Conservation (phyloP, 2,888 invertebrate species). For the Caenorhabditis sp. region DNA sequence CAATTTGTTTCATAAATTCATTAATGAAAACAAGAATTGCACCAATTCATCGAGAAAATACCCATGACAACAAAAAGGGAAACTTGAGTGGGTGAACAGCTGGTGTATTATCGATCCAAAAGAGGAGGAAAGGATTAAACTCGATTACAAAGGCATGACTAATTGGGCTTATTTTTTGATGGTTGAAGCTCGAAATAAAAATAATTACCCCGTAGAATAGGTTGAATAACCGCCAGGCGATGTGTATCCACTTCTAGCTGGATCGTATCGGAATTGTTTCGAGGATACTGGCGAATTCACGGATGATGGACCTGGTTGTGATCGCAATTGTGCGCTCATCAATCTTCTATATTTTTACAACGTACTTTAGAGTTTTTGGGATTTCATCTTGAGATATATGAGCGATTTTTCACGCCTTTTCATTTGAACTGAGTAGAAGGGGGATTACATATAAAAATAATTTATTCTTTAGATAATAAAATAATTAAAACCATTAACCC, state of each 20-base stretch:
- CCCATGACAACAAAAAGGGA: too few species aligned
- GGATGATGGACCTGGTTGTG: conserved; percentile 45
- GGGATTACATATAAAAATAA: background rate
- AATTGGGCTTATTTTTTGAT: background rate
- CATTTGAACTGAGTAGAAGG: background rate
- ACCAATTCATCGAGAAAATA: too few species aligned
- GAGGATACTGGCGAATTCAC: conserved; percentile 28
- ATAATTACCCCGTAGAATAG: conserved; percentile 38
- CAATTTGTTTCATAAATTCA: background rate
- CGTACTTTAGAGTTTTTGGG: background rate
- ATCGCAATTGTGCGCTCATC: conserved; percentile 9
- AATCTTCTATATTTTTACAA: background rate
- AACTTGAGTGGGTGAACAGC: background rate
- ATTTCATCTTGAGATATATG: too few species aligned
- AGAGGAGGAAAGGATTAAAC: background rate
- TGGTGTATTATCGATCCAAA: background rate
- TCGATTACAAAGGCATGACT: background rate
- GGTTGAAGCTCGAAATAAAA: background rate
- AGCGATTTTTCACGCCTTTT: background rate
- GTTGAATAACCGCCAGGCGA: conserved; percentile 65
- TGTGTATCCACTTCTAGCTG: conserved; percentile 60
- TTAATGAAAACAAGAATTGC: too few species aligned
- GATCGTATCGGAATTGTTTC: conserved; percentile 40
- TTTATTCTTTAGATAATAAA: background rate
- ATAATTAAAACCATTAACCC: conserved; percentile 4